These are phyloP conservation scores for Emydocephalus ijimae DNA, from an alignment of 2,113 vertebrate species.

Conservation along the genomic window DNA sequence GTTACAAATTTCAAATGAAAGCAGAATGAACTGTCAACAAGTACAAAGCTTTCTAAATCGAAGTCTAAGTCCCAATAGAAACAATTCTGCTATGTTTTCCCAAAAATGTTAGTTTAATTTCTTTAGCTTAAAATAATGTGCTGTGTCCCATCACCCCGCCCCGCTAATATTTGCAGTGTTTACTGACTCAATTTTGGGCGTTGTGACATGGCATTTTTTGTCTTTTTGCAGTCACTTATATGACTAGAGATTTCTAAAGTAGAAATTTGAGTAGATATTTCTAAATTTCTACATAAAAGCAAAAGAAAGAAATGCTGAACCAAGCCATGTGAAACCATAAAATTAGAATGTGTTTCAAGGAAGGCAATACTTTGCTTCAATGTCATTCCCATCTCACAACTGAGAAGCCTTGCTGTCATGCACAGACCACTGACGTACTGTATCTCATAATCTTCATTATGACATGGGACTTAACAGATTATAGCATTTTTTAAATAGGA, in stretches of 20 bases:
- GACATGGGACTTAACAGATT: conserved; percentile 6
- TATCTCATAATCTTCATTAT: conserved; percentile 28
- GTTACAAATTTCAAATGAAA: background rate
- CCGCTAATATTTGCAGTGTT: conserved; percentile 25
- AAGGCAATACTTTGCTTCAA: background rate
- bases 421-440: background rate
- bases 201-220: conserved; percentile 30
- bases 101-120: background rate
- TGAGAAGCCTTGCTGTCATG: conserved; percentile 23
- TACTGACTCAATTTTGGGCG: conserved; percentile 37
- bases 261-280: too few relatives aligned
- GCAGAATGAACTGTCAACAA: background rate
- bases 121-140: background rate
- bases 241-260: conserved; percentile 23
- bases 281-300: conserved; percentile 15
- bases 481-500: conserved; percentile 27
- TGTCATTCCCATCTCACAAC: conserved; percentile 4
- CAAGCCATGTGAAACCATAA: conserved; percentile 14
- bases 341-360: background rate
- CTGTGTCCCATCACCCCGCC: background rate
- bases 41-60: background rate
- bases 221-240: conserved; percentile 29
- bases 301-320: background rate
- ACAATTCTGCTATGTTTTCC: background rate
- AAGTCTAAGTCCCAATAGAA: background rate